phyloP scores from a whole-genome alignment of 1,140 invertebrate species.

The Microplitis mediator region DNA sequence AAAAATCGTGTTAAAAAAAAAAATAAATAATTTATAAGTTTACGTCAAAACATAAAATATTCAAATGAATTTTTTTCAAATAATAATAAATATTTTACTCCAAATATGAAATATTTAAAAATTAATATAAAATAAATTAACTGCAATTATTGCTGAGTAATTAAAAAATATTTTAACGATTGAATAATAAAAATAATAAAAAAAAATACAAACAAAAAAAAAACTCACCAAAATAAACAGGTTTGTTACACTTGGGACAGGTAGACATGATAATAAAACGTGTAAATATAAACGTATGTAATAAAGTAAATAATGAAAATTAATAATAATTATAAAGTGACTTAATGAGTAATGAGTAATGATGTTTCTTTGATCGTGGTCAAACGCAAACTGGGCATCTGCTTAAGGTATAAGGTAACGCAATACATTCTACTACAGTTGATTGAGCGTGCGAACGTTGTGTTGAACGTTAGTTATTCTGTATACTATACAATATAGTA shows the following conservation, averaged over 20 bases:
- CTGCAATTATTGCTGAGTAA: neutral
- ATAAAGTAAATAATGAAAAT: neutral
- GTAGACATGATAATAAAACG: slow-evolving; percentile 60
- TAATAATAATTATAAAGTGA: slow-evolving; percentile 2
- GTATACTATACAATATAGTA: slow-evolving; percentile 9
- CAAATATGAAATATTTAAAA: no score
- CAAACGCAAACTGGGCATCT: slow-evolving; percentile 51
- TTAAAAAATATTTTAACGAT: neutral
- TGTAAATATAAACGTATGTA: neutral
- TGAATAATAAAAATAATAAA: neutral
- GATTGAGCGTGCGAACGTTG: slow-evolving; percentile 53
- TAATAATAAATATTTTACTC: no score
- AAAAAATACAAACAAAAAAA: slow-evolving; percentile 3
- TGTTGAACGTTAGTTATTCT: slow-evolving; percentile 40
- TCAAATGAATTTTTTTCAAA: no score
- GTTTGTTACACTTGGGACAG: slow-evolving; percentile 67
- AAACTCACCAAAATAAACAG: slow-evolving; percentile 67
- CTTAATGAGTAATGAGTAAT: slow-evolving; percentile 24
- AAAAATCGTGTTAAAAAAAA: no score
- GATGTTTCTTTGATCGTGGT: slow-evolving; percentile 52
- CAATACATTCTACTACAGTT: slow-evolving; percentile 53
- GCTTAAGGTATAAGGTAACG: slow-evolving; percentile 46
- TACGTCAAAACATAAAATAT: no score
- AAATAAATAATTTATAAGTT: no score
- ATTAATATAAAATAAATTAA: no score